phyloP scores from a whole-genome alignment of 1,140 invertebrate species.

The Orchestia grillus region DNA sequence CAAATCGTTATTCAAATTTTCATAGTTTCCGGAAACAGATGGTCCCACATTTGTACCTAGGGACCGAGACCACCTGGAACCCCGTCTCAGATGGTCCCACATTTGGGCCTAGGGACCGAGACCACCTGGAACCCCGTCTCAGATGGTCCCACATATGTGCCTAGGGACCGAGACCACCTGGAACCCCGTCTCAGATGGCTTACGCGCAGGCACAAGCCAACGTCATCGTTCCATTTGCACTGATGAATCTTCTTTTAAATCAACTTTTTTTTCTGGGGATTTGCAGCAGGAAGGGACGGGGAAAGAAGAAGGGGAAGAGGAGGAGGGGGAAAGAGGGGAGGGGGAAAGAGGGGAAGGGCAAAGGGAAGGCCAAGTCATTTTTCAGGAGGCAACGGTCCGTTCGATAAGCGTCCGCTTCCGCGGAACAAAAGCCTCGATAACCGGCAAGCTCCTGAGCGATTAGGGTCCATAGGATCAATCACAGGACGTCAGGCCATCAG shows the following conservation, averaged over 20 bases:
- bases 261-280: background rate
- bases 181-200: background rate
- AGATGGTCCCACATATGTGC: background rate
- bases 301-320: background rate
- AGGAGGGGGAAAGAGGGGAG: background rate
- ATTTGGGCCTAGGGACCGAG: background rate
- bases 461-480: background rate
- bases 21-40: background rate
- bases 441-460: constrained; percentile 2
- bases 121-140: background rate
- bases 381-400: background rate
- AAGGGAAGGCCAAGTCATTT: constrained; percentile 12
- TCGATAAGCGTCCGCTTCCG: constrained; percentile 24
- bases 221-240: background rate
- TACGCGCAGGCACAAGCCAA: background rate
- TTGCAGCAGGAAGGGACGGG: background rate
- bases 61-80: background rate
- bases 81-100: background rate
- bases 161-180: background rate
- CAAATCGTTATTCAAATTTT: background rate
- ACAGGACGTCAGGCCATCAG: background rate
- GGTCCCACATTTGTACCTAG: background rate
- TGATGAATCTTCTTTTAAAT: background rate
- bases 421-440: background rate
- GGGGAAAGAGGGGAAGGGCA: background rate